Base-by-base conservation (phyloP, 1,140 invertebrate species). In the Plectrocnemia conspersa region DNA sequence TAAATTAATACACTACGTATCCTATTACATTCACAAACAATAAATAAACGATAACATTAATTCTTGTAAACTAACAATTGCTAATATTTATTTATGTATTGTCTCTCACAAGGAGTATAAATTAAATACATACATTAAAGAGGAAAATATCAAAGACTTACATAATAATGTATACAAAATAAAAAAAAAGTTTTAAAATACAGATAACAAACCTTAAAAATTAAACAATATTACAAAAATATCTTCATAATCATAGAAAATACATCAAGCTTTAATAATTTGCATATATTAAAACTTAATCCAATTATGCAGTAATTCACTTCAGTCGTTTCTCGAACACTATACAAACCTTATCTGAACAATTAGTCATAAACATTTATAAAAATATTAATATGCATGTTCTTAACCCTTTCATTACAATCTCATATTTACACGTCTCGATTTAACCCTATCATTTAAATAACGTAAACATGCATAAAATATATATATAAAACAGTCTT, bases 11-110 rank as follows among this genome's bases (percentile, higher is more conserved):
- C 23, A 19, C 32, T 19, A 15, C 10, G n/a, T 29, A 29, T 22
- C 44, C 18, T 46, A 19, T 46, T 16, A 22, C 23, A 46, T 46
- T 18, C 15, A 18, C 19, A 11, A 18, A 41, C 18, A 5, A 9
- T 9, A 38, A 9, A 38, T 9, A 9, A 10, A 38, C 6, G 35
- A 9, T 41, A 15, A 41, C n/a, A 41, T 18, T 41, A 41, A 9
- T 18, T 18, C 38, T 18, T 18, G 13, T 41, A 41, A 41, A 41
- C 21, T n/a, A n/a, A 41, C n/a, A 41, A 41, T 11, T 41, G 15
- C 38, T 11, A 16, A 11, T 16, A 10, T 41, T 16, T 29, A 16
- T 32, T 46, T 22, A 23, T n/a, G n/a, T 29, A 46, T 5, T 15
- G 16, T 18, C 18, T 3, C 21, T n/a, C 22, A 46, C n/a, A 2